phyloP scores from a whole-genome alignment of 2,888 invertebrate species.

The Drosophila kuntzei region DNA sequence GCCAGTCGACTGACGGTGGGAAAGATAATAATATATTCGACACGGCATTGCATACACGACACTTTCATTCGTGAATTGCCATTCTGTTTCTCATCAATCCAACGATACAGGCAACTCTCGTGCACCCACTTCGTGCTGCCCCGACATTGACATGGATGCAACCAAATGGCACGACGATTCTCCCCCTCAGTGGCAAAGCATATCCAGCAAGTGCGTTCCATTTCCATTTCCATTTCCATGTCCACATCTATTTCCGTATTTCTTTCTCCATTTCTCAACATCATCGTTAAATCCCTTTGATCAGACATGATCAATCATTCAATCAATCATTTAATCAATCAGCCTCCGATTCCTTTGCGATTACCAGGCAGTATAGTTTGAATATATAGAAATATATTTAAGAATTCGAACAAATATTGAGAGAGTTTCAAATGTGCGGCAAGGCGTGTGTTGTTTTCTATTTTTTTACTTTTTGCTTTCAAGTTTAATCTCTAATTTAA shows the following conservation, averaged over 20 bases:
- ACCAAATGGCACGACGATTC: conserved; percentile 94
- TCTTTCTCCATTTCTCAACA: background rate
- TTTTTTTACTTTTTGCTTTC: background rate
- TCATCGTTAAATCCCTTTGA: background rate
- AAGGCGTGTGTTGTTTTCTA: conserved; percentile 20
- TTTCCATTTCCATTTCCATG: background rate
- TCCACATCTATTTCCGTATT: background rate
- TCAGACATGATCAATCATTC: conserved; percentile 20
- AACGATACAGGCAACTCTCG: conserved; percentile 96
- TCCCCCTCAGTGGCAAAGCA: conserved; percentile 98
- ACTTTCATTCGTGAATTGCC: conserved; percentile 93
- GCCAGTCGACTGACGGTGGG: conserved; percentile 95
- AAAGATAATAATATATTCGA: conserved; percentile 96
- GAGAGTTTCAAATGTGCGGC: conserved; percentile 20
- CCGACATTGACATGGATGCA: conserved; percentile 96
- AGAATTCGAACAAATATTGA: conserved; percentile 25
- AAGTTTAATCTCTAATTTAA: background rate
- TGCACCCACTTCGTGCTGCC: conserved; percentile 99
- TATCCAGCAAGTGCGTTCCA: conserved; percentile 94
- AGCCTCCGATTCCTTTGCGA: background rate
- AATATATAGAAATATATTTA: conserved; percentile 14
- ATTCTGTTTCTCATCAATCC: conserved; percentile 99
- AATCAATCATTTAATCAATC: conserved; percentile 7
- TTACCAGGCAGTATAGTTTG: conserved; percentile 18
- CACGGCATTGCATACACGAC: conserved; percentile 96